Conservation (phyloP, 1,140 invertebrate species). For the Ostrea edulis region DNA sequence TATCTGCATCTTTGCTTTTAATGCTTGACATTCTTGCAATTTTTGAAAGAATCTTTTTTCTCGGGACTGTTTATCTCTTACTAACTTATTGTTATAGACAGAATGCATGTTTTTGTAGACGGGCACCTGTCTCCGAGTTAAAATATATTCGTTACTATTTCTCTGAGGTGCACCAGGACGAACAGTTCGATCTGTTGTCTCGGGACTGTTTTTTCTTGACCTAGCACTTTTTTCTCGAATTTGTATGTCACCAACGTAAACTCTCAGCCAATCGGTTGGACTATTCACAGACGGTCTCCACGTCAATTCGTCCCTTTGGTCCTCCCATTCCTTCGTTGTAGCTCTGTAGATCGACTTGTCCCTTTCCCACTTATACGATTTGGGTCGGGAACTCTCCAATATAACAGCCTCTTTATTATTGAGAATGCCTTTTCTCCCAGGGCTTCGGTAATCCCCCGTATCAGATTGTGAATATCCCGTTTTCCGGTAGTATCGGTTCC, state of each 20-base stretch:
- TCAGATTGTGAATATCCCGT: constrained; percentile 32
- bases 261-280: constrained; percentile 48
- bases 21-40: constrained; percentile 61
- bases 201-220: constrained; percentile 1
- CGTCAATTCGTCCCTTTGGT: constrained; percentile 45
- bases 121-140: constrained; percentile 56
- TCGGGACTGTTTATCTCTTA: constrained; percentile 50
- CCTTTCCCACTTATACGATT: constrained; percentile 48
- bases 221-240: constrained; percentile 51
- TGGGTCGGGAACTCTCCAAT: constrained; percentile 29
- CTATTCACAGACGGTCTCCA: constrained; percentile 52
- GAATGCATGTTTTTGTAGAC: constrained; percentile 61
- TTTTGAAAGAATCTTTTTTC: constrained; percentile 66
- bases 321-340: constrained; percentile 46
- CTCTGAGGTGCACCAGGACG: constrained; percentile 29
- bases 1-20: constrained; percentile 58
- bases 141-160: constrained; percentile 55
- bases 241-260: constrained; percentile 51
- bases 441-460: constrained; percentile 30
- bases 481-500: neutral
- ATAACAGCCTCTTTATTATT: constrained; percentile 39
- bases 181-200: constrained; percentile 9
- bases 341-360: constrained; percentile 48
- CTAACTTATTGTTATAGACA: constrained; percentile 60
- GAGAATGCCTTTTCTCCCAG: constrained; percentile 35